Base-by-base conservation (phyloP, 2,113 vertebrate species). In the Ophiodon elongatus region DNA sequence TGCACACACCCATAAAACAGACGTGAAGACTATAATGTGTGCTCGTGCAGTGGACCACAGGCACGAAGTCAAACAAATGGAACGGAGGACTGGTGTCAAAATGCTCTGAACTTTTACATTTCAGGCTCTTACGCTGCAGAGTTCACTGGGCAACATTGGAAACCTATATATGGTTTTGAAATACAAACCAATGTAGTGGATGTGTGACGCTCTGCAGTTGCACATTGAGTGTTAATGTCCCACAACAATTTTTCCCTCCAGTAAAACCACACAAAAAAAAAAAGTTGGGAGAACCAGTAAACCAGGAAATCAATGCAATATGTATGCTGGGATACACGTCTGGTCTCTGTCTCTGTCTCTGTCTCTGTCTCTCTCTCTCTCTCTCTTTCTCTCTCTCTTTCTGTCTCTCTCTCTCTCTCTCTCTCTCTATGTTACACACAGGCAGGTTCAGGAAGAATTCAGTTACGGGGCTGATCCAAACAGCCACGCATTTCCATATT, bases 161-260 rank as follows among this genome's bases (percentile, higher is more conserved):
- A 76, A 77, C 17, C 6, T 27, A 29, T 17, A 27, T 21, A 15
- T 17, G 54, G 45, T 23, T 41, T 29, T 52, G 25, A 21, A 47
- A 86, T 10, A 19, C 9, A 63, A 82, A 77, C 73, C 65, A 63
- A 80, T 62, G 39, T 82, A 65, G 60, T 67, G 6, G 25, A 8
- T 5, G 21, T 5, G 21, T 47, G 2, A 13, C 41, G 15, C 60
- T 59, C 35, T 37, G 6, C 31, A 56, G 17, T n/a, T 83, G 8
- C 23, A 43, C 17, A 25, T 10, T 41, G 21, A 39, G 59, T 19
- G 37, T 54, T 11, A 56, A 17, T 62, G 27, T 15, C 10, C 23
- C 2, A 4, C 25, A 52, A 72, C 25, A 17, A 0, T 10, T 10
- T 57, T 14, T 43, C 21, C 33, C 19, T 62, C 14, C 0, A 31